Base-by-base conservation (phyloP, 2,113 vertebrate genomes). In the Meriones unguiculatus region DNA sequence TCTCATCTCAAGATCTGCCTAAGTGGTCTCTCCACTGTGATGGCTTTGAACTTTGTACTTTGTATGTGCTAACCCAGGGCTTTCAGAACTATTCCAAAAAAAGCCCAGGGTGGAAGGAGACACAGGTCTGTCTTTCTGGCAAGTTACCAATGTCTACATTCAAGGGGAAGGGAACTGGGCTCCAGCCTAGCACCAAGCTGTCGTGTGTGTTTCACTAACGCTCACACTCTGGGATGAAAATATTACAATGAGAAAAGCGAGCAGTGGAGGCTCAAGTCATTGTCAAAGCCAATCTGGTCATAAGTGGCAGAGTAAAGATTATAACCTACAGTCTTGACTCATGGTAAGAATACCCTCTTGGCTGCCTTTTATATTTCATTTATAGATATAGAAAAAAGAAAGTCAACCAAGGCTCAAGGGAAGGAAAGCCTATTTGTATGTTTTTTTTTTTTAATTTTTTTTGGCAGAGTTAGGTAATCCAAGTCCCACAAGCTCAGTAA, bases 141-240 rank as follows among this genome's bases (percentile, higher is more conserved):
- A 91, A 52, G 6, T 92, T n/a, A 17, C n/a, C 5, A 46, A 10
- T 54, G n/a, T 35, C 10, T 14, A 17, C 4, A 17, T 35, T 89
- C 59, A 82, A 72, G 12, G 15, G 41, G 32, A 28, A 14, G 25
- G 30, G 7, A 35, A 24, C 25, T 22, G 20, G 35, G 54, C 17
- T 90, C 41, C 4, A 75, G n/a, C 2, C 32, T 1, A 72, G 69
- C 28, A 41, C 7, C 15, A 28, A n/a, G 0, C 7, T 64, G 6
- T 24, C 8, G 1, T 24, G 1, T 9, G 0, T 50, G 0, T 35
- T 41, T 59, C 35, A 2, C 30, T 6, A 0, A 0, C 5, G 62
- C 57, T 82, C 11, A 14, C 30, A 35, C 67, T 5, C 20, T 18
- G 38, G 87, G 22, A 14, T 70, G 38, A 87, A 22, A 82, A 67